Percentiles rank a stretch among this genome's conserved stretches.
Conservation (phyloP, 2,113 vertebrate species). For the Turnix velox region DNA sequence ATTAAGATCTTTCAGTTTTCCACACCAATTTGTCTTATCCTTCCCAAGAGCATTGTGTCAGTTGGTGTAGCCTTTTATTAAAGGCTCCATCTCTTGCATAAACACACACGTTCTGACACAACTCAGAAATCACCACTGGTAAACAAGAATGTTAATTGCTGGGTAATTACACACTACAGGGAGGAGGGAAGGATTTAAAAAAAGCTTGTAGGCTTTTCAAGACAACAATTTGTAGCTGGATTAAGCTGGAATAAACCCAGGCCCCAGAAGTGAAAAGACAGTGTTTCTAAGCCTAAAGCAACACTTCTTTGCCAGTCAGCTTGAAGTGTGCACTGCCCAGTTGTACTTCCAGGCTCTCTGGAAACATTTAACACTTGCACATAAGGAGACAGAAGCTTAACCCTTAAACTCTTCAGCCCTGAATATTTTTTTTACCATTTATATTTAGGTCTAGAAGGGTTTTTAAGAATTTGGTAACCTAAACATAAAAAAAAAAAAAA, state of each 20-base stretch:
- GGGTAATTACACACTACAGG: neutral
- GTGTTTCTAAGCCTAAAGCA: constrained; percentile 50
- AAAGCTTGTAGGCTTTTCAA: constrained; percentile 26
- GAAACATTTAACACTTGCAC: constrained; percentile 19
- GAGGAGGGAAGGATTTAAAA: neutral
- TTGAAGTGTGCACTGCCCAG: constrained; percentile 13
- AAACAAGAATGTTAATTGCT: constrained; percentile 29
- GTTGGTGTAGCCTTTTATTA: neutral
- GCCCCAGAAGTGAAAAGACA: constrained; percentile 30
- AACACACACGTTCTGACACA: neutral
- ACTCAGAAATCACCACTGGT: neutral
- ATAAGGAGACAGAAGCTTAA: neutral
- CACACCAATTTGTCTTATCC: constrained; percentile 26
- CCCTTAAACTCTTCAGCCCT: neutral
- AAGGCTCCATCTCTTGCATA: neutral
- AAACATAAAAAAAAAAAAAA: neutral
- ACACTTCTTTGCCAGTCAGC: constrained; percentile 50
- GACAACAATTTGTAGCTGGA: constrained; percentile 61
- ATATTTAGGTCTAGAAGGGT: neutral
- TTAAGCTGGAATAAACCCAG: constrained; percentile 58
- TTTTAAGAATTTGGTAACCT: neutral
- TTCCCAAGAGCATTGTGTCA: constrained; percentile 21
- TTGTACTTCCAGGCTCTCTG: constrained; percentile 25
- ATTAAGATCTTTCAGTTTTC: constrained; percentile 23
- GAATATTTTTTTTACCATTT: neutral